These are phyloP conservation scores for Coregonus clupeaformis DNA, from an alignment of 2,113 vertebrate genomes.

Conservation along the genomic window DNA sequence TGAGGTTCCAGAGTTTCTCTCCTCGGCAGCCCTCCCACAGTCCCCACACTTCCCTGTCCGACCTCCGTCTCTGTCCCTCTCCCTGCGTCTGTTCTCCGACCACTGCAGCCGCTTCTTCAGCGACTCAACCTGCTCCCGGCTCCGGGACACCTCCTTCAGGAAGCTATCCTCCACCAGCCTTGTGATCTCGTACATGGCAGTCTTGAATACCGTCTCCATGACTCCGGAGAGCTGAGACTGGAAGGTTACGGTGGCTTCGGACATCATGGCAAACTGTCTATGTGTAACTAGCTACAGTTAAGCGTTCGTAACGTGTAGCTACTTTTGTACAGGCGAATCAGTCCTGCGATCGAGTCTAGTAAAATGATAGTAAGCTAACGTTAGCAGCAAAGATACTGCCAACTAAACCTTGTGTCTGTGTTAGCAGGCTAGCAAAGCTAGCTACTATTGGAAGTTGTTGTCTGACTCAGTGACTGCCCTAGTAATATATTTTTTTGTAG, in stretches of 20 bases:
- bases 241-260: slow-evolving; percentile 67
- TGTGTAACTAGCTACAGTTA: no score
- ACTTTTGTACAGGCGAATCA: not conserved
- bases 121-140: slow-evolving; percentile 71
- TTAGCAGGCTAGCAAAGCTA: not conserved
- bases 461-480: no score
- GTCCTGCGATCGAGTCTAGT: no score
- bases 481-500: no score
- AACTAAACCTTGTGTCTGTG: no score
- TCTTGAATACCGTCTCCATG: slow-evolving; percentile 79
- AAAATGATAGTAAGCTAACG: not conserved
- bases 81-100: slow-evolving; percentile 61
- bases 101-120: slow-evolving; percentile 68
- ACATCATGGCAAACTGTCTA: slow-evolving; percentile 47
- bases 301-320: not conserved
- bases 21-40: slow-evolving; percentile 50
- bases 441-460: not conserved
- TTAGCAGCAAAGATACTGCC: not conserved
- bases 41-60: slow-evolving; percentile 51
- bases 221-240: slow-evolving; percentile 77
- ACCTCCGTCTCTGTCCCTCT: slow-evolving; percentile 20
- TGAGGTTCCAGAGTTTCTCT: not conserved
- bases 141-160: slow-evolving; percentile 70
- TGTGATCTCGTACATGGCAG: slow-evolving; percentile 79
- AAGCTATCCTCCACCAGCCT: slow-evolving; percentile 76